Conservation (phyloP, 2,888 invertebrate genomes). For the Anarsia innoxiella region DNA sequence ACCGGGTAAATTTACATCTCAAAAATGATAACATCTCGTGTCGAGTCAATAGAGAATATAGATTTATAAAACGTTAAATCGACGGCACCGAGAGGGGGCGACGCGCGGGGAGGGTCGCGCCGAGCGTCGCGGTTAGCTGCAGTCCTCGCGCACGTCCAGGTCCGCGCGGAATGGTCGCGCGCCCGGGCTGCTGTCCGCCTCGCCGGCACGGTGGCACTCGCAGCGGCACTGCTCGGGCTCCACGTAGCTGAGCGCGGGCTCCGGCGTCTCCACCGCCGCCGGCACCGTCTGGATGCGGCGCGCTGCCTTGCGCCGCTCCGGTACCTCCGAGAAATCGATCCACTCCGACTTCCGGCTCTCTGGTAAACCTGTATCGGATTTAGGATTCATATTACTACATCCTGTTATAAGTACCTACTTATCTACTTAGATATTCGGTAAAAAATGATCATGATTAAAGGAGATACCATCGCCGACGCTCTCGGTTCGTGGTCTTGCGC, state of each 20-base stretch:
- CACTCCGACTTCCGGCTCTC: slow-evolving; percentile 74
- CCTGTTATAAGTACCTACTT: too few species aligned
- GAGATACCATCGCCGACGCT: not conserved
- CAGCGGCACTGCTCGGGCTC: slow-evolving; percentile 92
- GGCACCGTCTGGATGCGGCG: slow-evolving; percentile 89
- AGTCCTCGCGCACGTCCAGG: slow-evolving; percentile 38
- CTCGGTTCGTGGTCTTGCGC: slow-evolving; percentile 1
- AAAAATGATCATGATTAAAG: not conserved
- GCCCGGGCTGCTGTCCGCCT: slow-evolving; percentile 40
- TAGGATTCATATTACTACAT: too few species aligned
- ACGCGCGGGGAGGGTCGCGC: not conserved
- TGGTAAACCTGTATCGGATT: too few species aligned
- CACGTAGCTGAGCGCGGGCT: slow-evolving; percentile 77
- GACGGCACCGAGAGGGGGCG: slow-evolving; percentile 22
- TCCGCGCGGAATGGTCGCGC: slow-evolving; percentile 77
- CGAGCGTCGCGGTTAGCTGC: slow-evolving; percentile 15
- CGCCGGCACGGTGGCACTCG: slow-evolving; percentile 84
- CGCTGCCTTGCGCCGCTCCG: slow-evolving; percentile 86
- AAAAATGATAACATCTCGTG: slow-evolving; percentile 65
- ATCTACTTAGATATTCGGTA: too few species aligned
- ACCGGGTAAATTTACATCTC: slow-evolving; percentile 70
- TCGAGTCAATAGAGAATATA: slow-evolving; percentile 56
- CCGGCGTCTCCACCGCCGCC: slow-evolving; percentile 48
- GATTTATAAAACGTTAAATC: slow-evolving; percentile 47
- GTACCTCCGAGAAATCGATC: slow-evolving; percentile 92